These are phyloP conservation scores for Eulithis testata DNA, from an alignment of 2,888 invertebrate species.

Conservation along the genomic window DNA sequence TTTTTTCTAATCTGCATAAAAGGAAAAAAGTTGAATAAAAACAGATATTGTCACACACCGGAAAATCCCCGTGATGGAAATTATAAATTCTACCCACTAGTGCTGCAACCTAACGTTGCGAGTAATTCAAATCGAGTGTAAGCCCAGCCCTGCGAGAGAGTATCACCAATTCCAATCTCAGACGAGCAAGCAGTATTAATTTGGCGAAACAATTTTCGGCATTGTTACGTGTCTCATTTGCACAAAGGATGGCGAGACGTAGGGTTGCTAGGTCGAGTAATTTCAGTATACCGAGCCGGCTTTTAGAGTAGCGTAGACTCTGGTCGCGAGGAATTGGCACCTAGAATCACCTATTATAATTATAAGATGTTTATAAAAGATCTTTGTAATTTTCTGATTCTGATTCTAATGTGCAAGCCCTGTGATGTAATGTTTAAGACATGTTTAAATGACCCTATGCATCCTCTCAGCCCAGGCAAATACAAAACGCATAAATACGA, in stretches of 20 bases:
- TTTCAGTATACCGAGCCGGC: slow-evolving; percentile 3
- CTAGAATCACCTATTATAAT: too few relatives aligned
- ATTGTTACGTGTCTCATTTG: slow-evolving; percentile 73
- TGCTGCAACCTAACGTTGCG: background rate
- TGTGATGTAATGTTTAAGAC: too few relatives aligned
- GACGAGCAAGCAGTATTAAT: slow-evolving; percentile 63
- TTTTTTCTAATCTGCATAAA: too few relatives aligned
- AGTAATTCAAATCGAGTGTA: slow-evolving; percentile 4
- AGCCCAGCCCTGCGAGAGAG: slow-evolving; percentile 10
- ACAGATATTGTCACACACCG: background rate
- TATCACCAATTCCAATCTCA: slow-evolving; percentile 34
- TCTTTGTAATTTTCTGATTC: too few relatives aligned
- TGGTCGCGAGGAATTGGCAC: too few relatives aligned
- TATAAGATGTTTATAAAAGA: too few relatives aligned
- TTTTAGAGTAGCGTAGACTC: background rate
- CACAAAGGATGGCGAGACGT: slow-evolving; percentile 60
- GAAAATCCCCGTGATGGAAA: background rate
- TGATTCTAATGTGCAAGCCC: too few relatives aligned
- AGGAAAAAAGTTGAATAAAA: too few relatives aligned
- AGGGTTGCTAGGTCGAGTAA: slow-evolving; percentile 23
- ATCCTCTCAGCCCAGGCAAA: too few relatives aligned
- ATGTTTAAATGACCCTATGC: too few relatives aligned
- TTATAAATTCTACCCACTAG: background rate
- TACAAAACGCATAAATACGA: too few relatives aligned
- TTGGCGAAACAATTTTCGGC: slow-evolving; percentile 66